Evolutionary conservation across 2,888 invertebrate species (phyloP).

Genomic region (Cantharis rustica): DNA sequence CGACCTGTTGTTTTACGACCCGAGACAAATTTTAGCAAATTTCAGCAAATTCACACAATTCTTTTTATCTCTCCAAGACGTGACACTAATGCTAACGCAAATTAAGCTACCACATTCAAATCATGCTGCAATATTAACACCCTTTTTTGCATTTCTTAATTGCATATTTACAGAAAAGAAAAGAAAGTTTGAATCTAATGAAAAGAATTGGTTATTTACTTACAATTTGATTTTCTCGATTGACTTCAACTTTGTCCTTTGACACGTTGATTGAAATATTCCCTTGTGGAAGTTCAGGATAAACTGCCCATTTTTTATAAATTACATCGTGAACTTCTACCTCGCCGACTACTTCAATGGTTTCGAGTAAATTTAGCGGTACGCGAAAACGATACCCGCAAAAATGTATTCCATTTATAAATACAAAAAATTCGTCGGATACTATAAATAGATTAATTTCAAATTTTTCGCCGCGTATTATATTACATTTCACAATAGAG

Average conservation of each 20-base stretch:
- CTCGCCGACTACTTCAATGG: slow-evolving; percentile 65
- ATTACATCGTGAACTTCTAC: slow-evolving; percentile 12
- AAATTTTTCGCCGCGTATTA: slow-evolving; percentile 58
- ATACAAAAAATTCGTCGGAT: slow-evolving; percentile 66
- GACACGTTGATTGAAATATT: neutral
- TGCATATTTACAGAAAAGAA: neutral
- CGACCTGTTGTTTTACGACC: slow-evolving; percentile 20
- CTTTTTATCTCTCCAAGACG: slow-evolving; percentile 11
- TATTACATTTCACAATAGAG: slow-evolving; percentile 56
- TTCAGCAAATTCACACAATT: slow-evolving; percentile 19
- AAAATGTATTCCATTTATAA: slow-evolving; percentile 76
- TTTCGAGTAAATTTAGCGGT: slow-evolving; percentile 62
- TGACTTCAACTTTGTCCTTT: neutral
- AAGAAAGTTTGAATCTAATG: neutral
- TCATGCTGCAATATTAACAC: neutral
- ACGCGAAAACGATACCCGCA: slow-evolving; percentile 72
- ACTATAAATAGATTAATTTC: slow-evolving; percentile 66
- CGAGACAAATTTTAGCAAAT: slow-evolving; percentile 17
- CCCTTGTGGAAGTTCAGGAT: slow-evolving; percentile 40
- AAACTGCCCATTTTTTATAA: slow-evolving; percentile 39
- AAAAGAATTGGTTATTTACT: neutral
- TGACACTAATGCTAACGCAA: slow-evolving; percentile 9
- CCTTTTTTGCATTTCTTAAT: neutral
- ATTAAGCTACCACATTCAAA: neutral
- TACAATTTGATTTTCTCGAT: neutral